Base-by-base conservation (phyloP, 1,140 invertebrate species). In the Habropoda laboriosa region DNA sequence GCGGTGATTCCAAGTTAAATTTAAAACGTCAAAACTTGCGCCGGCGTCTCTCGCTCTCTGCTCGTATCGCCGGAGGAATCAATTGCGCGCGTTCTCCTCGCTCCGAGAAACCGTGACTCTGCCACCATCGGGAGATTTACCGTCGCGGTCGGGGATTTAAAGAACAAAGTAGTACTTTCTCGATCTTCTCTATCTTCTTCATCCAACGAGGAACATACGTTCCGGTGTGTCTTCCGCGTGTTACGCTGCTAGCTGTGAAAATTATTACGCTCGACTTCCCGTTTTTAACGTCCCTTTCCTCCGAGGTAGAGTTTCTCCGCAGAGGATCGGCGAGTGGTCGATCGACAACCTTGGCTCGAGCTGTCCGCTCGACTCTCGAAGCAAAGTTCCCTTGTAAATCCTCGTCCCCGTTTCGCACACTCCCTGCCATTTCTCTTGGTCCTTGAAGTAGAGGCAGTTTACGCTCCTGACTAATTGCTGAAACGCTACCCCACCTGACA, bases 251-350 rank as follows among this genome's bases (percentile, higher is more conserved):
- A n/a, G n/a, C n/a, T n/a, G n/a, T 18, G 47, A 60, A 70, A 77
- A 70, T 77, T 77, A 49, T 77, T 58, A 70, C 74, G 30, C 8
- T 45, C 64, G 74, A 47, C 53, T 68, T 67, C 32, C 32, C 64
- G 30, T 42, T 32, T 68, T 40, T n/a, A 27, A 42, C 63, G 24
- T 45, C 13, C 40, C 10, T 38, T 45, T 42, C 35, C 42, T 13
- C 2, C n/a, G 6, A 18, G 42, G 58, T 32, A 18, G 30, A 21
- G 2, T 51, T 21, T n/a, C 12, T n/a, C 21, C 27, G 21, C 3
- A 63, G 16, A 66, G 42, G 18, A 21, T 18, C 24, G 18, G 45
- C n/a, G 30, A 24, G 30, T 45, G 53, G 58, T 58, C 38, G 53
- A 71, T 58, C 38, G 2, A 24, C 3, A 16, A n/a, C 18, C 27